Evolutionary conservation across 2,797 vertebrate species (phyloP).

Genomic region (Coendou prehensilis): DNA sequence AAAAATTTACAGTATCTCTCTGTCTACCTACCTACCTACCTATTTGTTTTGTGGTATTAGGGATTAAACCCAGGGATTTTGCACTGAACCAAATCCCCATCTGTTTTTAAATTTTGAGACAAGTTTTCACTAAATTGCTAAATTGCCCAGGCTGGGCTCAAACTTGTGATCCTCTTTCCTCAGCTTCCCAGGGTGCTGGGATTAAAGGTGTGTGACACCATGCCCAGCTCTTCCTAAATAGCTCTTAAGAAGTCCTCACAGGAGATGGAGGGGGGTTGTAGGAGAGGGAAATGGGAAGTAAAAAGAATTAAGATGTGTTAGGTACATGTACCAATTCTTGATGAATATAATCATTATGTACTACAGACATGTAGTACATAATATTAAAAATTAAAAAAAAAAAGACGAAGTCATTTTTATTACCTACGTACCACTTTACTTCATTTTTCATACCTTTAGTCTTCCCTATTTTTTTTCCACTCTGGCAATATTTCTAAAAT

Average conservation of each 20-base stretch:
- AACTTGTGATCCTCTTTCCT: background rate
- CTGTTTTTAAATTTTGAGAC: background rate
- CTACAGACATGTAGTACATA: background rate
- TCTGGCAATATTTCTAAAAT: slow-evolving; percentile 37
- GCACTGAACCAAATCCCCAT: background rate
- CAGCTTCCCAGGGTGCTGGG: background rate
- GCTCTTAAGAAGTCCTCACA: background rate
- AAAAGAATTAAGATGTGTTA: background rate
- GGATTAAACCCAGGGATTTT: background rate
- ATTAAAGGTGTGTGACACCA: background rate
- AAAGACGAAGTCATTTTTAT: background rate
- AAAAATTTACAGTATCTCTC: background rate
- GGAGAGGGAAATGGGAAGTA: background rate
- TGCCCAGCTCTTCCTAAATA: background rate
- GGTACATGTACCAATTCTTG: background rate
- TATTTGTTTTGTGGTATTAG: background rate
- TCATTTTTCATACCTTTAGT: background rate
- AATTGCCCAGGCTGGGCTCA: background rate
- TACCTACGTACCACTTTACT: background rate
- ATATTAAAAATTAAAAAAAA: background rate
- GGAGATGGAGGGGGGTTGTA: background rate
- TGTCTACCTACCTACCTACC: background rate
- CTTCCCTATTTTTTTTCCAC: background rate
- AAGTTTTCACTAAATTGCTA: background rate
- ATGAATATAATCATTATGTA: background rate